These are phyloP conservation scores for Silurus aristotelis DNA, from an alignment of 2,797 vertebrate species.

Conservation along the genomic window DNA sequence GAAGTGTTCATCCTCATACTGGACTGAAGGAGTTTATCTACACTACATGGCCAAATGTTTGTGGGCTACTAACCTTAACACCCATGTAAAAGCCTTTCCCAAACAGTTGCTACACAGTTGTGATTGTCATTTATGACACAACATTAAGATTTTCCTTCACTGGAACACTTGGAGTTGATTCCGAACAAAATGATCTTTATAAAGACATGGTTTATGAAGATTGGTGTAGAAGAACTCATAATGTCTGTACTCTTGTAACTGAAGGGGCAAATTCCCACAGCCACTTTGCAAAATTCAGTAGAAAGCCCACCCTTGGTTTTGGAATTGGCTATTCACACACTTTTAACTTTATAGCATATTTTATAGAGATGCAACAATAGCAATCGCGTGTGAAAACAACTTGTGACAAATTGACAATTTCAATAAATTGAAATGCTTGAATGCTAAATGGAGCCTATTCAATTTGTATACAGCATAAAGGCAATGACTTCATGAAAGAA, in stretches of 20 bases:
- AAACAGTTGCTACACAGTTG: no score
- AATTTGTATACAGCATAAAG: neutral
- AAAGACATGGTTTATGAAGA: no score
- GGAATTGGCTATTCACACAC: neutral
- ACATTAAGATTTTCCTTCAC: no score
- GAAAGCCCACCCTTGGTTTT: neutral
- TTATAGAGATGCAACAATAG: neutral
- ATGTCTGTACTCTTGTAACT: neutral
- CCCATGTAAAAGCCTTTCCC: no score
- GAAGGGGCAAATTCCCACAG: neutral
- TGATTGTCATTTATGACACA: no score
- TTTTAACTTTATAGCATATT: neutral
- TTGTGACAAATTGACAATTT: neutral
- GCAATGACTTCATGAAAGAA: neutral
- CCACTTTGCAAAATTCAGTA: neutral
- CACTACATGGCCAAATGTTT: no score
- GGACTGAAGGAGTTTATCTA: no score
- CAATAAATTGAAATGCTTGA: neutral
- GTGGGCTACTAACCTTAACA: no score
- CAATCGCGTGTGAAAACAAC: neutral
- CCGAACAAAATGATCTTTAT: no score
- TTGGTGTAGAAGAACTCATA: neutral
- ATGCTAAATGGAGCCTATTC: neutral
- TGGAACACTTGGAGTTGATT: no score
- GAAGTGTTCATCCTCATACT: neutral